Conservation (phyloP, 35 echinoderm and acorn worm species). For the Heliocidaris erythrogramma region DNA sequence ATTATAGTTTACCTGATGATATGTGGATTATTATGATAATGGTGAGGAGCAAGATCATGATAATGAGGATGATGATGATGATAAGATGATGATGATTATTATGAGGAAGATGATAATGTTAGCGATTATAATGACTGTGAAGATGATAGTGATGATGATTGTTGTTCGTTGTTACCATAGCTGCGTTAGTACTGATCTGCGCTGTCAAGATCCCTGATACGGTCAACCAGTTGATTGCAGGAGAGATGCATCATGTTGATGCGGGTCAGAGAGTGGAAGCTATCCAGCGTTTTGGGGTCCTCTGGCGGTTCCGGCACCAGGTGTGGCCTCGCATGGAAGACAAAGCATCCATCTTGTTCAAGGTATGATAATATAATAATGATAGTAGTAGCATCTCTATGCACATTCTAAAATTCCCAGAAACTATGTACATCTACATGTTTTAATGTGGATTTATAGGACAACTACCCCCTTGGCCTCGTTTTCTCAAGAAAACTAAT, state of each 20-base stretch:
- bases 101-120: neutral
- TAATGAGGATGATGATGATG: slow-evolving; percentile 6
- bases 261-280: slow-evolving; percentile 91
- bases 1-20: neutral
- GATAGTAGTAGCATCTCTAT: neutral
- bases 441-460: too few relatives aligned
- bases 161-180: slow-evolving; percentile 33
- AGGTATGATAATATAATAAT: slow-evolving; percentile 57
- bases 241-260: slow-evolving; percentile 92
- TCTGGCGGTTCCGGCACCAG: slow-evolving; percentile 95
- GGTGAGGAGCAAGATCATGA: neutral
- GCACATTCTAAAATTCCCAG: too few relatives aligned
- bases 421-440: too few relatives aligned
- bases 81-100: too few relatives aligned
- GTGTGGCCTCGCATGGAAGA: slow-evolving; percentile 98
- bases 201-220: slow-evolving; percentile 90
- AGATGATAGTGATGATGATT: neutral
- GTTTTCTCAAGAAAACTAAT: too few relatives aligned
- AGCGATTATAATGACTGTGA: neutral
- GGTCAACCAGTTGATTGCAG: slow-evolving; percentile 73
- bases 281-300: slow-evolving; percentile 77
- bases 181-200: slow-evolving; percentile 90
- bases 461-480: too few relatives aligned
- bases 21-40: neutral
- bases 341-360: slow-evolving; percentile 88